A percentile compares a stretch with the other conserved stretches of the same genome.
Conservation (phyloP, 2,888 invertebrate genomes). For the Chloroclystis v-ata region DNA sequence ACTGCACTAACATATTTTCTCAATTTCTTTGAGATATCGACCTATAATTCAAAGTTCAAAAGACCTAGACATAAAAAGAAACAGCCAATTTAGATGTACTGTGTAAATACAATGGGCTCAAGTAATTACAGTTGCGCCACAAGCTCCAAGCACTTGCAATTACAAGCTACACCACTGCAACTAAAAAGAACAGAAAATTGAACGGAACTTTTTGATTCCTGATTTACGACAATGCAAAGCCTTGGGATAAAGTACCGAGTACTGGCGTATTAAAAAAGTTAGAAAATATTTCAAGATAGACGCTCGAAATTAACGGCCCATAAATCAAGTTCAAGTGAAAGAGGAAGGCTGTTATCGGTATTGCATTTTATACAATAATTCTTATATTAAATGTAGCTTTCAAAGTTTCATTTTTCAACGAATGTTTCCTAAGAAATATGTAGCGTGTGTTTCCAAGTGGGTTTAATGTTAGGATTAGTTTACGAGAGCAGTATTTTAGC, state of each 20-base stretch:
- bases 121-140: slow-evolving; percentile 44
- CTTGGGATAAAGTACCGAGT: slow-evolving; percentile 2
- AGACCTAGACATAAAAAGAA: not conserved
- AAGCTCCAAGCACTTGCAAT: slow-evolving; percentile 30
- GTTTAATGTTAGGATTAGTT: not conserved
- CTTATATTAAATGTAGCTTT: not conserved
- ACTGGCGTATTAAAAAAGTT: slow-evolving; percentile 4
- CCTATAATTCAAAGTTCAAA: no score
- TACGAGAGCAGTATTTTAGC: slow-evolving; percentile 17
- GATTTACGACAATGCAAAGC: slow-evolving; percentile 8
- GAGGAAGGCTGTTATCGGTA: slow-evolving; percentile 9
- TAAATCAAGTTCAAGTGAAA: slow-evolving; percentile 1
- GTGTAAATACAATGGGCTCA: slow-evolving; percentile 30
- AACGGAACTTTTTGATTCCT: slow-evolving; percentile 12
- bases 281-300: slow-evolving; percentile 5
- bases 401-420: not conserved
- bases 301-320: slow-evolving; percentile 1
- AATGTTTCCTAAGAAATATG: not conserved
- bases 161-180: slow-evolving; percentile 43
- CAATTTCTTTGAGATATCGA: no score
- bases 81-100: slow-evolving; percentile 6
- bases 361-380: slow-evolving; percentile 3
- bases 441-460: not conserved
- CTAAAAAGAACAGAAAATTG: slow-evolving; percentile 19
- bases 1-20: no score